Base-by-base conservation (phyloP, 2,888 invertebrate species). In the Stictocephala bisonia region DNA sequence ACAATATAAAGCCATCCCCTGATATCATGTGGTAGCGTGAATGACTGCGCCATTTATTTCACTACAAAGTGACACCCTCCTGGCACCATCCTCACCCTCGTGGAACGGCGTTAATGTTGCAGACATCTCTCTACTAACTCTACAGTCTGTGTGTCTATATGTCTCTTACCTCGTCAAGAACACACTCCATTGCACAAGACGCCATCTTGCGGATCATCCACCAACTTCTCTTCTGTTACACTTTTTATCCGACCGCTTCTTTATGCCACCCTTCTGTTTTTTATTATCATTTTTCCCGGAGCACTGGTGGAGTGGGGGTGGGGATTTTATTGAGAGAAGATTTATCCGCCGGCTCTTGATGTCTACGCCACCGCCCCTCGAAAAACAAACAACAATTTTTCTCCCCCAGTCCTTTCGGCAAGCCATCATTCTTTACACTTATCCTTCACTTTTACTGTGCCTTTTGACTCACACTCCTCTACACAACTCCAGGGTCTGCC, bases 241-340 rank as follows among this genome's bases (percentile, higher is more conserved):
- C 41, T 58, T 72, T 48, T 50, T 68, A 31, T 73, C 31, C 56
- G 35, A 41, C 64, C 69, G 68, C 60, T 71, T 50, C 71, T 70
- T 71, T 66, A 75, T 64, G 44, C 67, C 71, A 40, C 74, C 75
- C 75, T 75, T 75, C 75, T 70, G 75, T 51, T 74, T 75, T 75
- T 75, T 75, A 75, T 75, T 75, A 75, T 75, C 75, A 75, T 75
- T 75, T 75, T 75, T 75, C 70, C 56, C 29, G 35, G 15, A 20
- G n/a, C n/a, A 27, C 40, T 18, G 18, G 1, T 27, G 15, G 18
- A 22, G 31, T 22, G 64, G 58, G 68, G 24, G 56, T 22, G 48
- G 56, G 67, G 67, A 40, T 72, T 72, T 72, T 72, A 72, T 72
- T 67, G 72, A 58, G 68, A 68, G 72, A 68, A 72, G 72, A 72